These are phyloP conservation scores for Rhinopomastus cyanomelas DNA, from an alignment of 2,113 vertebrate species.

Conservation along the genomic window DNA sequence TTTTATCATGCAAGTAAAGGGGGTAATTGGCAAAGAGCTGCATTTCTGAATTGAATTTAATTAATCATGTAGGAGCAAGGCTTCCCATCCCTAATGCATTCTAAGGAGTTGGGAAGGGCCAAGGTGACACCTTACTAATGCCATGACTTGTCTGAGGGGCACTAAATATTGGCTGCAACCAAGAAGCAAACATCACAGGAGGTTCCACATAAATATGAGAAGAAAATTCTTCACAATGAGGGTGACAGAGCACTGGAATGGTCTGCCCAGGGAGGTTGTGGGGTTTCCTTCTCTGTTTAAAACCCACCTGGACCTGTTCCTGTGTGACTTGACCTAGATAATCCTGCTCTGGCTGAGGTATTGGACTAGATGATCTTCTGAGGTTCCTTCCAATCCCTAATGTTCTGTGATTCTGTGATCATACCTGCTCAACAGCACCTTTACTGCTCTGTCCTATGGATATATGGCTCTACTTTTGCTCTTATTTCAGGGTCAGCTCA, in stretches of 20 bases:
- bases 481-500: background rate
- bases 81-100: background rate
- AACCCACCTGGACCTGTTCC: too few species aligned
- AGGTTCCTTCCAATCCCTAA: too few species aligned
- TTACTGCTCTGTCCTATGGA: background rate
- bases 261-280: too few species aligned
- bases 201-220: too few species aligned
- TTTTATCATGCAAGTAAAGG: background rate
- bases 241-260: too few species aligned
- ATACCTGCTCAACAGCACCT: background rate
- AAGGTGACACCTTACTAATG: background rate
- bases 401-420: too few species aligned
- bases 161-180: background rate
- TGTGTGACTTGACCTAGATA: too few species aligned
- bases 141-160: background rate
- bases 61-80: slow-evolving; percentile 46
- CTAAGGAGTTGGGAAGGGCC: background rate
- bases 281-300: too few species aligned
- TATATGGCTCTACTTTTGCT: background rate
- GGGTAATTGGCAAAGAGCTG: slow-evolving; percentile 2
- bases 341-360: too few species aligned
- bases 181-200: background rate
- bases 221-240: too few species aligned
- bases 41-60: slow-evolving; percentile 69
- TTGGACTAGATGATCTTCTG: too few species aligned